These are phyloP conservation scores for Tiliacea citrago DNA, from an alignment of 2,888 invertebrate species.

Conservation along the genomic window DNA sequence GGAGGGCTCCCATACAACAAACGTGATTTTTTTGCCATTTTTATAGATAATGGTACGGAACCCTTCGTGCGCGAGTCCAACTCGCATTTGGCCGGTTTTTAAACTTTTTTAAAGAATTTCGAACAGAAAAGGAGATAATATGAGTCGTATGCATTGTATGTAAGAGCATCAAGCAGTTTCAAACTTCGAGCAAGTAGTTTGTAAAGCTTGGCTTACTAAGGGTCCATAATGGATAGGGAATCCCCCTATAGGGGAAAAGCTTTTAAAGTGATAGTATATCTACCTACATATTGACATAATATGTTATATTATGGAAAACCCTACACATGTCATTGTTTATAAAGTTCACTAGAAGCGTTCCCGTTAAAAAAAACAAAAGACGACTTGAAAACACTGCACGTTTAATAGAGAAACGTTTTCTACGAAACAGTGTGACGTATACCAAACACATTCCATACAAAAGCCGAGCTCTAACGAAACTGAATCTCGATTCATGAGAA, in stretches of 20 bases:
- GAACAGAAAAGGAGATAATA: neutral
- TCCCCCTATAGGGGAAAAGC: constrained; percentile 27
- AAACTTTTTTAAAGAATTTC: neutral
- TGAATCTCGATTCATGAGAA: constrained; percentile 49
- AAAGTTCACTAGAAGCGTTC: constrained; percentile 46
- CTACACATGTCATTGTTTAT: neutral
- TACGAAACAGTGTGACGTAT: constrained; percentile 15
- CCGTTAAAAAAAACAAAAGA: neutral
- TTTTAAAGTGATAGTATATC: constrained; percentile 37
- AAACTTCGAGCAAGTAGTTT: constrained; percentile 38
- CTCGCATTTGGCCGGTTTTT: too few relatives aligned
- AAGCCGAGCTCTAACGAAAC: constrained; percentile 33
- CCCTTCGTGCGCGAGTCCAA: too few relatives aligned
- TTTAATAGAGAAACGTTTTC: constrained; percentile 27
- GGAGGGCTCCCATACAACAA: too few relatives aligned
- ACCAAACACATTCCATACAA: constrained; percentile 26
- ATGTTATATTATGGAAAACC: constrained; percentile 12
- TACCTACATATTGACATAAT: constrained; percentile 17
- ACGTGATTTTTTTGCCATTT: too few relatives aligned
- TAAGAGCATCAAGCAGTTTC: constrained; percentile 24
- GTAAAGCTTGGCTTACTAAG: constrained; percentile 30
- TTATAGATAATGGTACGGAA: too few relatives aligned
- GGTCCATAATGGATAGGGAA: constrained; percentile 43
- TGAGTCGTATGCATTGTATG: neutral
- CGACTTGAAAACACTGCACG: neutral